Evolutionary conservation across 2,797 vertebrate genomes (phyloP).

Genomic region (Amblyopsis hoosieri): DNA sequence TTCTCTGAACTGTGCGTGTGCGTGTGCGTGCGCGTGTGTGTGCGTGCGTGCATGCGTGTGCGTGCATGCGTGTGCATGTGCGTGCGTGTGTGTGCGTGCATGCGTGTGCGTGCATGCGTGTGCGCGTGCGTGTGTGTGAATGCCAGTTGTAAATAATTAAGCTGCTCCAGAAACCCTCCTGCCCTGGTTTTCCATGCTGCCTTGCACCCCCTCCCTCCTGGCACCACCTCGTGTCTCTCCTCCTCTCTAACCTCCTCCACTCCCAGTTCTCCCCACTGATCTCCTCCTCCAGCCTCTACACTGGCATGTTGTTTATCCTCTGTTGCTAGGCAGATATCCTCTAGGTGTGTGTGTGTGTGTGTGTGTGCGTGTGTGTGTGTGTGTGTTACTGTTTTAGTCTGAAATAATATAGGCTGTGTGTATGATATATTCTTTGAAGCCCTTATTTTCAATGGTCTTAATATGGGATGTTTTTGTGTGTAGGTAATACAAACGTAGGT

Average conservation of each 20-base stretch:
- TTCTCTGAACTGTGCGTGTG: conserved; percentile 25
- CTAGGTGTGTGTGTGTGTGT: conserved; percentile 9
- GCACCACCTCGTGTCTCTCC: background rate
- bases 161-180: conserved; percentile 36
- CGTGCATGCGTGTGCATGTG: conserved; percentile 1
- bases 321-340: conserved; percentile 51
- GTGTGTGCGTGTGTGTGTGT: background rate
- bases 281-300: conserved; percentile 34
- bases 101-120: conserved; percentile 1
- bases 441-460: too few relatives aligned
- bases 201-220: background rate
- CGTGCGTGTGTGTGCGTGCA: background rate
- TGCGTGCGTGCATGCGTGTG: background rate
- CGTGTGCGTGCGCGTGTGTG: too few relatives aligned
- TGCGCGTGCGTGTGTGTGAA: conserved; percentile 1
- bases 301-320: conserved; percentile 38
- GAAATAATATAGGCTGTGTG: background rate
- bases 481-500: too few relatives aligned
- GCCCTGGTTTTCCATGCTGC: conserved; percentile 50
- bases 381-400: background rate
- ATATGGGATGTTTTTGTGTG: too few relatives aligned
- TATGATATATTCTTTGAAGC: too few relatives aligned
- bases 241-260: background rate
- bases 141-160: conserved; percentile 55
- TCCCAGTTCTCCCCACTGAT: background rate